Percentiles rank a stretch among this genome's conserved stretches.
phyloP scores from a whole-genome alignment of 2,113 vertebrate species.

The Pandion haliaetus region DNA sequence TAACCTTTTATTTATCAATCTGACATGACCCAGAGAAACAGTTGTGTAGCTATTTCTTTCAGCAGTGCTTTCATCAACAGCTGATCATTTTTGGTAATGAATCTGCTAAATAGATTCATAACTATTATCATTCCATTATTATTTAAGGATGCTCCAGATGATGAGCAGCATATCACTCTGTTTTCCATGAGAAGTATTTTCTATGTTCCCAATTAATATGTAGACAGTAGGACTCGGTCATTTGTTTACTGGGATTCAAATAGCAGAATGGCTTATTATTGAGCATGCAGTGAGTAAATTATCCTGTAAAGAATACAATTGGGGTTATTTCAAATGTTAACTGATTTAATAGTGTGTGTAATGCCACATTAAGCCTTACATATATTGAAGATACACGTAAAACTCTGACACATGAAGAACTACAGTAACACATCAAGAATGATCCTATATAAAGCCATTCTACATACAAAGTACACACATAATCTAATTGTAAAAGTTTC shows the following conservation, averaged over 20 bases:
- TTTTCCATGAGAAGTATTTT: not conserved
- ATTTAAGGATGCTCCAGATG: not conserved
- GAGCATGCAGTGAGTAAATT: not conserved
- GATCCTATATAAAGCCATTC: not conserved
- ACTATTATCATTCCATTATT: not conserved
- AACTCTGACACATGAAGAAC: not conserved
- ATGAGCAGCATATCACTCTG: not conserved
- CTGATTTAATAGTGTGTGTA: not conserved
- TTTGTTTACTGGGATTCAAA: not conserved
- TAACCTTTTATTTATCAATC: constrained; percentile 11
- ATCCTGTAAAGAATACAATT: not conserved
- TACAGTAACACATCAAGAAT: not conserved
- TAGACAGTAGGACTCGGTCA: not conserved
- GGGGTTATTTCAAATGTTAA: not conserved
- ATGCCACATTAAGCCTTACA: not conserved
- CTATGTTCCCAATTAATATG: not conserved
- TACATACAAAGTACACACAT: not conserved
- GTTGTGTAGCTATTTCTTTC: not conserved
- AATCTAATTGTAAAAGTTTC: not conserved
- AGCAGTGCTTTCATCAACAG: not conserved
- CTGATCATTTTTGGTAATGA: not conserved
- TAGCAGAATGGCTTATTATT: not conserved
- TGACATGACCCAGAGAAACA: constrained; percentile 13
- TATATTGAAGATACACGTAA: not conserved
- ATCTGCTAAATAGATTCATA: not conserved